Percentiles rank a stretch among this genome's conserved stretches.
phyloP scores from a whole-genome alignment of 2,888 invertebrate genomes.

The Aquatica leii region DNA sequence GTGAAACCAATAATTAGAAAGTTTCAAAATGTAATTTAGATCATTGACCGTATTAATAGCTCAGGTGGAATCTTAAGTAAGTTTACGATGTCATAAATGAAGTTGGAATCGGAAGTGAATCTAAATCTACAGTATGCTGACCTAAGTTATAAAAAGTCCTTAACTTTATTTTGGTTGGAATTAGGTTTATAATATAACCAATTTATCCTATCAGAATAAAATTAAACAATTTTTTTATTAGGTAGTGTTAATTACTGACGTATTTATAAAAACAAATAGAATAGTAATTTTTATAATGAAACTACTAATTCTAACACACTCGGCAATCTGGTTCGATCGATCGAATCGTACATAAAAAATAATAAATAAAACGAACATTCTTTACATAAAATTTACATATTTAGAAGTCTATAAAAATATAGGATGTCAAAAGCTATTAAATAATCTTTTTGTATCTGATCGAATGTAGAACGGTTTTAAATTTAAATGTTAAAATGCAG shows the following conservation, averaged over 20 bases:
- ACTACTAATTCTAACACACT: too few species aligned
- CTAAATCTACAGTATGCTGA: conserved; percentile 23
- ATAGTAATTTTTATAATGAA: too few species aligned
- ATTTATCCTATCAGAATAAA: too few species aligned
- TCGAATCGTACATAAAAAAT: too few species aligned
- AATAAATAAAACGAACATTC: too few species aligned
- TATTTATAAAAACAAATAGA: too few species aligned
- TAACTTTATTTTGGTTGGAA: background rate
- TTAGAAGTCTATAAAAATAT: too few species aligned
- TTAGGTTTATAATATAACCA: too few species aligned
- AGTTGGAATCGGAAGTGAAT: conserved; percentile 30
- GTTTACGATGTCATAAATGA: conserved; percentile 33
- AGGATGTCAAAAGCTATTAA: conserved; percentile 5
- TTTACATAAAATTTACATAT: too few species aligned
- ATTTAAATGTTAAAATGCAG: conserved; percentile 33
- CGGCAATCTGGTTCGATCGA: too few species aligned
- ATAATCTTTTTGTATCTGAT: conserved; percentile 27
- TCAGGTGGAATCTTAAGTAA: conserved; percentile 28
- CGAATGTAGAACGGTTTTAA: conserved; percentile 29
- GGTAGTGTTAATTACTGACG: too few species aligned
- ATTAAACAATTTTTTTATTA: too few species aligned
- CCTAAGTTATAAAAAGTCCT: conserved; percentile 22
- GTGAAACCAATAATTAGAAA: conserved; percentile 32
- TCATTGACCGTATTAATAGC: conserved; percentile 25
- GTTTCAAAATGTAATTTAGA: conserved; percentile 19